Percentiles rank a stretch among this genome's conserved stretches.
Evolutionary conservation across 2,113 vertebrate genomes (phyloP).

Genomic region (Sinosuthora webbiana): DNA sequence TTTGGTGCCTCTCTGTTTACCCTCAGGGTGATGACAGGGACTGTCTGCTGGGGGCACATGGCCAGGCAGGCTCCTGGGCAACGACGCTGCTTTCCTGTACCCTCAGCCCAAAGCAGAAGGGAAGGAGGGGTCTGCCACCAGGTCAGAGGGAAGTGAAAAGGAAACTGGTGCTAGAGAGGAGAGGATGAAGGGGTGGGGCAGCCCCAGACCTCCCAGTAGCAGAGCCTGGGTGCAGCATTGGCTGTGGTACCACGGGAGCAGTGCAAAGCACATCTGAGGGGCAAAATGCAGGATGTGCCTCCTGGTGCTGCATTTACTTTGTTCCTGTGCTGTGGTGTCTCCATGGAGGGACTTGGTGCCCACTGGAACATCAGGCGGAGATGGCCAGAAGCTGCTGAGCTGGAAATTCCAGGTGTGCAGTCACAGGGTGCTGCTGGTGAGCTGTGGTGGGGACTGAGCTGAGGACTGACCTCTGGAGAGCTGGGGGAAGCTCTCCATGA

Average conservation of each 20-base stretch:
- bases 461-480: neutral
- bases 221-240: rapidly evolving
- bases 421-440: neutral
- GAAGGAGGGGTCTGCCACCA: neutral
- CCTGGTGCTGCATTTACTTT: neutral
- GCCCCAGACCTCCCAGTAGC: neutral
- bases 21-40: neutral
- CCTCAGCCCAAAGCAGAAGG: neutral
- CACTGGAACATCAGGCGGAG: neutral
- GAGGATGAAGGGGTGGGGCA: neutral
- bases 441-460: neutral
- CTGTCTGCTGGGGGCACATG: rapidly evolving
- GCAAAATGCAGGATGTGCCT: neutral
- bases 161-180: neutral
- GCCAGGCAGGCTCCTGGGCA: neutral
- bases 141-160: neutral
- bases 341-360: neutral
- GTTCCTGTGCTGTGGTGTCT: neutral
- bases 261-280: neutral
- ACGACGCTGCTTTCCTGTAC: neutral
- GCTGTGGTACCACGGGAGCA: rapidly evolving
- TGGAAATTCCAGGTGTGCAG: neutral
- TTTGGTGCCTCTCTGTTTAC: neutral
- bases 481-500: neutral
- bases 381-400: neutral